These are phyloP conservation scores for Spodoptera littoralis DNA, from an alignment of 2,888 invertebrate genomes.

Conservation along the genomic window DNA sequence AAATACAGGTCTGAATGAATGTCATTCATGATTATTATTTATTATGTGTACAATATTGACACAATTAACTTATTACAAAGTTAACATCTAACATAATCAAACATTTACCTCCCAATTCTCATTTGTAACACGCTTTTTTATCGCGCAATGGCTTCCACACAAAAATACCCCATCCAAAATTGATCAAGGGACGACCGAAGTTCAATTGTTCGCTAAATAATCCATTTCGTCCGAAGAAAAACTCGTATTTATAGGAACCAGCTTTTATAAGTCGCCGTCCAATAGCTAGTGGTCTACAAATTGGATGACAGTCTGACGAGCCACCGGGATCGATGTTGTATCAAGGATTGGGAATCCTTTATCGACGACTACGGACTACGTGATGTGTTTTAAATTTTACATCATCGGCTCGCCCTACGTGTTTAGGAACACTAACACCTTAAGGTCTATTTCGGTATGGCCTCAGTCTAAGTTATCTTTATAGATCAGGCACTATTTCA, in stretches of 20 bases:
- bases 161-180: constrained; percentile 60
- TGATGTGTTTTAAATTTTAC: constrained; percentile 34
- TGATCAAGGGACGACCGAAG: constrained; percentile 60
- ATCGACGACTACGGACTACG: constrained; percentile 17
- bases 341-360: constrained; percentile 33
- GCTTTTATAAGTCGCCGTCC: constrained; percentile 43
- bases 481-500: too few relatives aligned
- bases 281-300: constrained; percentile 47
- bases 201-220: constrained; percentile 63
- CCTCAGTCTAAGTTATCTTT: too few relatives aligned
- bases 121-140: constrained; percentile 26
- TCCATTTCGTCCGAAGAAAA: constrained; percentile 52
- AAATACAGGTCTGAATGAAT: neutral
- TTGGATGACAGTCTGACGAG: constrained; percentile 37
- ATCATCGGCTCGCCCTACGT: constrained; percentile 2
- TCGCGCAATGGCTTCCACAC: constrained; percentile 24
- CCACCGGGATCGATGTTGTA: constrained; percentile 26
- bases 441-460: too few relatives aligned
- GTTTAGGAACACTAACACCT: too few relatives aligned
- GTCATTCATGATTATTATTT: neutral
- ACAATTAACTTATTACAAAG: neutral
- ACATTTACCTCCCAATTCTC: constrained; percentile 22
- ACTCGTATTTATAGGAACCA: constrained; percentile 36
- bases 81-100: constrained; percentile 17
- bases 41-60: constrained; percentile 15